phyloP scores from a whole-genome alignment of 2,113 vertebrate species.

The Halcyon senegalensis region DNA sequence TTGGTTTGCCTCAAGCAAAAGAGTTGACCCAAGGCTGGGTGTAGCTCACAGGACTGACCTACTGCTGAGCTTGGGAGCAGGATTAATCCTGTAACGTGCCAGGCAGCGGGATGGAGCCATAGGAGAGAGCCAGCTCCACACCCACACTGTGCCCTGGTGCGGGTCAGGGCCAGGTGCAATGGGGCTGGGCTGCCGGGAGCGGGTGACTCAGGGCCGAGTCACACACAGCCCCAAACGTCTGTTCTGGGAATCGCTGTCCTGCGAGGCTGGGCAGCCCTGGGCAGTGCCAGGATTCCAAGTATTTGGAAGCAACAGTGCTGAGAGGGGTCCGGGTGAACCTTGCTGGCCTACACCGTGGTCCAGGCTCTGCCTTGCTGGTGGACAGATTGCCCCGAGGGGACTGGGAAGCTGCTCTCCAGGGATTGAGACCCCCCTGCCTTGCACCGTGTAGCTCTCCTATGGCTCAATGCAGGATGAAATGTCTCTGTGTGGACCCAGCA shows the following conservation, averaged over 20 bases:
- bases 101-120: neutral
- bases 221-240: accelerated
- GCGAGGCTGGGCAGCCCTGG: neutral
- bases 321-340: neutral
- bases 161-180: neutral
- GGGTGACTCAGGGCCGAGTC: constrained; percentile 59
- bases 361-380: neutral
- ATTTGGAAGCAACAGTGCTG: neutral
- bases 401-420: neutral
- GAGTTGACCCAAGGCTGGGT: neutral
- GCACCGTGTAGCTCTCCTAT: neutral
- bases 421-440: neutral
- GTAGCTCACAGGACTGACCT: neutral
- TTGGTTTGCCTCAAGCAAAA: neutral
- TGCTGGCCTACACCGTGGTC: accelerated
- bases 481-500: neutral
- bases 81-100: neutral
- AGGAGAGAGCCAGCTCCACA: neutral
- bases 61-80: neutral
- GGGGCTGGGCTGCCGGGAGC: neutral
- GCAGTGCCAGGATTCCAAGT: neutral
- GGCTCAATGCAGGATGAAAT: neutral
- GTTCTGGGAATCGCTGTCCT: neutral
- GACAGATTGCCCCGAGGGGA: neutral
- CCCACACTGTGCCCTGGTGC: neutral